Conservation (phyloP, 2,888 invertebrate species). For the Chrysopilus asiliformis region DNA sequence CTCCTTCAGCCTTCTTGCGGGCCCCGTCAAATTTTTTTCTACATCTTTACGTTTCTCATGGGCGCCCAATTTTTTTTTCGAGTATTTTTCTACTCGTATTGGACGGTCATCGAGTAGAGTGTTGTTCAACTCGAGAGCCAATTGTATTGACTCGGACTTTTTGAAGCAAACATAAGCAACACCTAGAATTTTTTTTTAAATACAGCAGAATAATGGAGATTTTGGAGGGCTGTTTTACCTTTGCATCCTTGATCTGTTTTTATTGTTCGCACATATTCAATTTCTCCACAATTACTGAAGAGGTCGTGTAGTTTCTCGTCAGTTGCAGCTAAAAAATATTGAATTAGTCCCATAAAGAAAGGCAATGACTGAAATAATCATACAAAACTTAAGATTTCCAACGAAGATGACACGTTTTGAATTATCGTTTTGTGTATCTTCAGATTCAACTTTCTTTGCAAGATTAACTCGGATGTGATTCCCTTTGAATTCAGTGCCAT, state of each 20-base stretch:
- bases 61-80: conserved; percentile 22
- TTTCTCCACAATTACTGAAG: conserved; percentile 32
- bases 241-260: conserved; percentile 30
- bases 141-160: conserved; percentile 26
- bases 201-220: no score
- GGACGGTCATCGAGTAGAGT: conserved; percentile 31
- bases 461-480: conserved; percentile 27
- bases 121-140: conserved; percentile 32
- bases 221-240: conserved; percentile 11
- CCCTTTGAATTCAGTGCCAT: conserved; percentile 28
- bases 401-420: conserved; percentile 28
- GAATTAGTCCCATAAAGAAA: not conserved
- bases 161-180: conserved; percentile 33
- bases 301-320: conserved; percentile 30
- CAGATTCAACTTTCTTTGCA: no score
- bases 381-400: conserved; percentile 33
- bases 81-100: conserved; percentile 29
- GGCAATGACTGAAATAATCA: conserved; percentile 16
- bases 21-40: conserved; percentile 8
- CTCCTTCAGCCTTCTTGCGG: conserved; percentile 6
- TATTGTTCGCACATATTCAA: conserved; percentile 31
- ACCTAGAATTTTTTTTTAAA: conserved; percentile 19
- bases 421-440: conserved; percentile 15
- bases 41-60: conserved; percentile 19
- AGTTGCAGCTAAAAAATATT: conserved; percentile 23